Conservation (phyloP, 2,797 vertebrate genomes). For the Squalus acanthias region DNA sequence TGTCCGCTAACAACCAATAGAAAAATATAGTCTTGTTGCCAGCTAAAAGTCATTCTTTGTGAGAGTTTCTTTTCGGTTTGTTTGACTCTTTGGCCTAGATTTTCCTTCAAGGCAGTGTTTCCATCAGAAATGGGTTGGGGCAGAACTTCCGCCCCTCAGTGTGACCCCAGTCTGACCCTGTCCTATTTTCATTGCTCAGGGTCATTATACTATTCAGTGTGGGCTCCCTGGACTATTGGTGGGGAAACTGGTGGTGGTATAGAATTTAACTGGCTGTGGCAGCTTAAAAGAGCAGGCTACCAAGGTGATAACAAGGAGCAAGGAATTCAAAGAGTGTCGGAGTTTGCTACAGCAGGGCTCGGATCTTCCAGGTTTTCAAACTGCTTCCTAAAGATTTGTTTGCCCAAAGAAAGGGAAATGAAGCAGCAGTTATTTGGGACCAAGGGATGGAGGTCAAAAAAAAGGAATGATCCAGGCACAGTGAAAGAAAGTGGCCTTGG, state of each 20-base stretch:
- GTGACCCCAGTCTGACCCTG: not conserved
- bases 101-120: not conserved
- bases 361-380: not conserved
- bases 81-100: not conserved
- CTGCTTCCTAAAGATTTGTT: not conserved
- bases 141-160: not conserved
- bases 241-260: too few relatives aligned
- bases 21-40: not conserved
- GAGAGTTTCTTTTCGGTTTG: not conserved
- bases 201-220: not conserved
- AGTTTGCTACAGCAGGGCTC: not conserved
- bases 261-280: not conserved
- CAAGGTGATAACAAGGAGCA: not conserved
- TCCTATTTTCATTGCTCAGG: not conserved
- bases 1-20: too few relatives aligned
- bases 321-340: not conserved
- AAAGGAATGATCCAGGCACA: not conserved
- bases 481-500: not conserved
- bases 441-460: not conserved
- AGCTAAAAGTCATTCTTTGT: not conserved
- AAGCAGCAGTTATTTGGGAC: not conserved
- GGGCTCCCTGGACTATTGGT: not conserved
- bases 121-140: not conserved
- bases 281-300: not conserved
- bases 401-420: not conserved